Evolutionary conservation across 2,888 invertebrate genomes (phyloP).

Genomic region (Pelosia muscerda): DNA sequence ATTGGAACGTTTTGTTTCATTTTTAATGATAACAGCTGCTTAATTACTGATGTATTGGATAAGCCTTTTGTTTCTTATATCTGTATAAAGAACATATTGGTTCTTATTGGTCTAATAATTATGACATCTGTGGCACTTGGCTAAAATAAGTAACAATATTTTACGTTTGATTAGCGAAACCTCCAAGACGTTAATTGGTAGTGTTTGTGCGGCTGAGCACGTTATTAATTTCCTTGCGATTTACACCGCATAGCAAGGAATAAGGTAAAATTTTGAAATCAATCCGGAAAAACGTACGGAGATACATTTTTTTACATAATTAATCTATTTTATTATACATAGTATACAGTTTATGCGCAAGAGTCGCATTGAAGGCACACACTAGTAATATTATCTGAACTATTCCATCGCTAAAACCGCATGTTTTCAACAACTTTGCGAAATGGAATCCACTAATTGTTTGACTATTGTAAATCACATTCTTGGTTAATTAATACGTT

Average conservation of each 20-base stretch:
- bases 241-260: no score
- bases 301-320: no score
- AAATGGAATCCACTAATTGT: conserved; percentile 59
- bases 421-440: conserved; percentile 52
- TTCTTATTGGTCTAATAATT: background rate
- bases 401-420: conserved; percentile 37
- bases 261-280: no score
- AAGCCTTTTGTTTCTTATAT: background rate
- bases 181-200: no score
- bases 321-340: no score
- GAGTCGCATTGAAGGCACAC: background rate
- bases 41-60: conserved; percentile 56
- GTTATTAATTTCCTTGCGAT: no score
- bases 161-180: no score
- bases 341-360: background rate
- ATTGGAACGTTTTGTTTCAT: conserved; percentile 67
- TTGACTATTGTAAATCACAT: conserved; percentile 60
- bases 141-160: no score
- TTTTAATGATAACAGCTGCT: conserved; percentile 64
- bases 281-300: no score
- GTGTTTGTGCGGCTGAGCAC: no score
- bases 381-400: conserved; percentile 24
- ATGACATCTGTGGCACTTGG: no score
- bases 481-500: conserved; percentile 65
- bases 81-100: background rate